These are phyloP conservation scores for Peromyscus aztecus DNA, from an alignment of 2,797 vertebrate genomes.

Conservation along the genomic window DNA sequence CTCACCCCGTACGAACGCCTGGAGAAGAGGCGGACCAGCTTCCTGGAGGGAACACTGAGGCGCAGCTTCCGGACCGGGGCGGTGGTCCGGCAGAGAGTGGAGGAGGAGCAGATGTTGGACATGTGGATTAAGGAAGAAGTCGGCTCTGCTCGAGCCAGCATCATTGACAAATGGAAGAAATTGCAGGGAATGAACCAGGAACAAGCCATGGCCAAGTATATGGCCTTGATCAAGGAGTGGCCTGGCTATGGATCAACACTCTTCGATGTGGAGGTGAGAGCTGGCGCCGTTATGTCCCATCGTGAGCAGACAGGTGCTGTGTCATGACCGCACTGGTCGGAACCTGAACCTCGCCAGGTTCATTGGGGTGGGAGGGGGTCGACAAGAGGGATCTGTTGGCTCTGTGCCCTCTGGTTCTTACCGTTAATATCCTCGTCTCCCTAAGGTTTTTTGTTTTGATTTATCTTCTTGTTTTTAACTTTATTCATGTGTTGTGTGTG, in stretches of 20 bases:
- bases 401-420: fast-evolving
- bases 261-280: constrained; percentile 96
- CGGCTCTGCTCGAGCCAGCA: constrained; percentile 90
- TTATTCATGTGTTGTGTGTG: background rate
- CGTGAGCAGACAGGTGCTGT: fast-evolving
- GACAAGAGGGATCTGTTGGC: fast-evolving
- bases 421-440: no score
- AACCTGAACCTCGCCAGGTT: fast-evolving
- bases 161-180: constrained; percentile 97
- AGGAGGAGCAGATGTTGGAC: constrained; percentile 95
- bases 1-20: constrained; percentile 89
- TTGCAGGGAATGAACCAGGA: constrained; percentile 95
- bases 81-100: constrained; percentile 91
- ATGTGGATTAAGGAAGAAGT: constrained; percentile 96
- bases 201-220: constrained; percentile 97
- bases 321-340: background rate
- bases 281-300: fast-evolving
- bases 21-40: constrained; percentile 95
- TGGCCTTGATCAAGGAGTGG: constrained; percentile 97
- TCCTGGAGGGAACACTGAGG: constrained; percentile 96
- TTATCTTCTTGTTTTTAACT: background rate
- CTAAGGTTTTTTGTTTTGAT: background rate
- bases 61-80: constrained; percentile 95
- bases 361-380: fast-evolving
- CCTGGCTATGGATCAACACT: constrained; percentile 97